Evolutionary conservation across 2,113 vertebrate genomes (phyloP).

Genomic region (Galbula dea): DNA sequence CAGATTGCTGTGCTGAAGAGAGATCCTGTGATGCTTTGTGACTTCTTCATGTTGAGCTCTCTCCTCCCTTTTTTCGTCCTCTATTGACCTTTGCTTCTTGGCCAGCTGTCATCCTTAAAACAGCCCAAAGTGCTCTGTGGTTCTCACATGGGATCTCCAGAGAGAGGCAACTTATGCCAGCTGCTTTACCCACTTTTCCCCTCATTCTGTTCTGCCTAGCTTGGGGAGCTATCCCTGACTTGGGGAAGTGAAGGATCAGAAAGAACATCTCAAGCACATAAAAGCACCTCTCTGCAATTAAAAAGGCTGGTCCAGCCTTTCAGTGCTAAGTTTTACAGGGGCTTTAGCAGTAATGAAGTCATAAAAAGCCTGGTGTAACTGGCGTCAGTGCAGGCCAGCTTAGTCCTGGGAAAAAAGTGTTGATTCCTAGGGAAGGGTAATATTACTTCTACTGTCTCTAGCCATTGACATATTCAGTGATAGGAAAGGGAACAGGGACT

Average conservation of each 20-base stretch:
- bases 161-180: background rate
- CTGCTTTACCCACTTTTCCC: background rate
- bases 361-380: slow-evolving; percentile 27
- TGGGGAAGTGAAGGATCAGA: background rate
- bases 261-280: slow-evolving; percentile 4
- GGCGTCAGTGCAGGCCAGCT: background rate
- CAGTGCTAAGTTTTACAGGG: background rate
- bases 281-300: background rate
- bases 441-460: background rate
- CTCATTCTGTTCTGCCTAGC: background rate
- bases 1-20: background rate
- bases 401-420: background rate
- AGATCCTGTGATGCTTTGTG: background rate
- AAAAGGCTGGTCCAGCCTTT: background rate
- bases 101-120: slow-evolving; percentile 18
- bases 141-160: background rate
- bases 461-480: background rate
- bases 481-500: background rate
- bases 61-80: background rate
- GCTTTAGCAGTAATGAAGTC: background rate
- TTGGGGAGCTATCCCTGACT: background rate
- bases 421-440: background rate
- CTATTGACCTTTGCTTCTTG: slow-evolving; percentile 9
- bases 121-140: background rate
- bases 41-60: slow-evolving; percentile 21